phyloP scores from a whole-genome alignment of 1,140 invertebrate genomes.

The Manduca sexta region DNA sequence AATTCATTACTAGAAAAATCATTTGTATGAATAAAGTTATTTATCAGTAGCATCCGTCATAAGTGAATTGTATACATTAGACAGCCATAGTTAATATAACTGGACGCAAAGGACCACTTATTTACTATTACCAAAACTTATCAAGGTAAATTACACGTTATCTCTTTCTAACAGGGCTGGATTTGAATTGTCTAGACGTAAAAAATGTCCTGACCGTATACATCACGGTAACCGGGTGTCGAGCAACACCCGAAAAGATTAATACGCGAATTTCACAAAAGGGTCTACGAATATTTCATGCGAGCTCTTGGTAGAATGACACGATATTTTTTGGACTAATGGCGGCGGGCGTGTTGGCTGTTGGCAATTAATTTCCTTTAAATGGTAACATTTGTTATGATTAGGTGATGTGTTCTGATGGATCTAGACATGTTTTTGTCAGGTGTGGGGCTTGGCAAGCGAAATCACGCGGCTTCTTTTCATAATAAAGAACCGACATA shows the following conservation, averaged over 20 bases:
- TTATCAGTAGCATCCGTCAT: too few relatives aligned
- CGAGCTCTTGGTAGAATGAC: constrained; percentile 11
- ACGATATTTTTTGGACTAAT: constrained; percentile 13
- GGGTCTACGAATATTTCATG: constrained; percentile 12
- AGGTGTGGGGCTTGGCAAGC: not conserved
- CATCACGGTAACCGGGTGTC: constrained; percentile 19
- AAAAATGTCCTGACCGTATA: too few relatives aligned
- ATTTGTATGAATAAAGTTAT: too few relatives aligned
- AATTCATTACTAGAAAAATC: too few relatives aligned
- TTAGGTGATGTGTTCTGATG: not conserved
- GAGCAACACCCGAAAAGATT: constrained; percentile 16
- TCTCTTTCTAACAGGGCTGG: too few relatives aligned
- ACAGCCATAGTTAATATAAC: constrained; percentile 7
- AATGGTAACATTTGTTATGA: constrained; percentile 4
- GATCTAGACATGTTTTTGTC: not conserved
- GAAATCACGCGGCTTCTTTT: too few relatives aligned
- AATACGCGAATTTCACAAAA: constrained; percentile 16
- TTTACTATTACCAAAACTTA: not conserved
- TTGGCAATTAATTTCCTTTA: constrained; percentile 8
- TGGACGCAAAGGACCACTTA: constrained; percentile 9
- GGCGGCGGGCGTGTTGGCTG: not conserved
- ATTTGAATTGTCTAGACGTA: too few relatives aligned
- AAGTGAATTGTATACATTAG: constrained; percentile 6
- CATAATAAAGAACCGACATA: too few relatives aligned
- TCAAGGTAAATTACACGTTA: too few relatives aligned